These are phyloP conservation scores for Marasmarcha lunaedactyla DNA, from an alignment of 2,888 invertebrate species.

Conservation along the genomic window DNA sequence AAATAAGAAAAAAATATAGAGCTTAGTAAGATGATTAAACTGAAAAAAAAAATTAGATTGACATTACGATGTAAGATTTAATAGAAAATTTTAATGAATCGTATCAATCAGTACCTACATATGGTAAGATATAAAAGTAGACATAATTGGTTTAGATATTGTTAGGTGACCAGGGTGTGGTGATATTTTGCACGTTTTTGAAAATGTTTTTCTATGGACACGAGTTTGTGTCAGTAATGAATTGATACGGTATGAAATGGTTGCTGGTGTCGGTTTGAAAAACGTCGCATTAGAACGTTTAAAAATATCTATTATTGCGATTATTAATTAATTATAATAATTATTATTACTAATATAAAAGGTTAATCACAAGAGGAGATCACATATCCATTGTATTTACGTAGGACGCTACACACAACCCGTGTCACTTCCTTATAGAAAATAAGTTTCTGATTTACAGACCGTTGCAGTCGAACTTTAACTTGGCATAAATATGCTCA, in stretches of 20 bases:
- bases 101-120: conserved; percentile 56
- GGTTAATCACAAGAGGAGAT: conserved; percentile 49
- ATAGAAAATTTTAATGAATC: conserved; percentile 46
- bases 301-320: conserved; percentile 19
- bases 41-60: conserved; percentile 49
- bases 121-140: conserved; percentile 55
- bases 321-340: conserved; percentile 27
- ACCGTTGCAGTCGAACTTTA: conserved; percentile 5
- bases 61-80: conserved; percentile 56
- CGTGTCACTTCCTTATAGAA: conserved; percentile 12
- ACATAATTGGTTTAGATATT: conserved; percentile 61
- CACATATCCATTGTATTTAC: conserved; percentile 55
- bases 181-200: conserved; percentile 71
- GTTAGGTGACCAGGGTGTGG: conserved; percentile 71
- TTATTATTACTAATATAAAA: conserved; percentile 26
- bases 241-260: conserved; percentile 26
- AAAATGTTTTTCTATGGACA: conserved; percentile 65
- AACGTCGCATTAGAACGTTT: conserved; percentile 47
- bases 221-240: conserved; percentile 43
- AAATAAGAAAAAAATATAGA: conserved; percentile 61
- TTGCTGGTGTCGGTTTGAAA: conserved; percentile 45
- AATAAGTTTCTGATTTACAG: conserved; percentile 17
- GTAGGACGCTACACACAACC: conserved; percentile 53
- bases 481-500: conserved; percentile 32
- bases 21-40: conserved; percentile 66